A percentile compares a stretch with the other conserved stretches of the same genome.
Conservation (phyloP, 2,113 vertebrate species). For the Paracanthobrama guichenoti region DNA sequence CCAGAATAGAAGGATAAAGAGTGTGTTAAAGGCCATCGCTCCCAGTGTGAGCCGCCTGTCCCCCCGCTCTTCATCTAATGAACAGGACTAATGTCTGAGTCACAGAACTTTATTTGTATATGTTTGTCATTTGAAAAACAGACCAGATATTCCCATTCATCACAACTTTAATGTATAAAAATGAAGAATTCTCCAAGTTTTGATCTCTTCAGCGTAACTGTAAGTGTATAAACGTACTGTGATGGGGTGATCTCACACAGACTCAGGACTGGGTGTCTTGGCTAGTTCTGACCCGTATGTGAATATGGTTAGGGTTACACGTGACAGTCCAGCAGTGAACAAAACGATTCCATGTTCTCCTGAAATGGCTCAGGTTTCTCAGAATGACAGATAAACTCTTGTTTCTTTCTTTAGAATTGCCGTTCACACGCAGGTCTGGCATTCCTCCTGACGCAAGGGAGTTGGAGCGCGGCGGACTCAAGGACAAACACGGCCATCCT, state of each 20-base stretch:
- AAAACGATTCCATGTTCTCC: background rate
- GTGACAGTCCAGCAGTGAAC: background rate
- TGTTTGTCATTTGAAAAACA: background rate
- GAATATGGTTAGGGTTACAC: background rate
- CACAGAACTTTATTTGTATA: too few species aligned
- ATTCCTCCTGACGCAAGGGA: constrained; percentile 3
- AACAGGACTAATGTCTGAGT: too few species aligned
- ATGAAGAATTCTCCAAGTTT: background rate
- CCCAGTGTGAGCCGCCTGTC: too few species aligned
- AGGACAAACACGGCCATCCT: background rate
- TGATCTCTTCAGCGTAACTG: background rate
- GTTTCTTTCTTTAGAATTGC: background rate
- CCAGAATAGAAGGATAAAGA: constrained; percentile 57
- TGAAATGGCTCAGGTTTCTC: background rate
- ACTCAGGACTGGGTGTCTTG: background rate
- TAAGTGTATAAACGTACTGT: background rate
- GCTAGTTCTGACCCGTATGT: too few species aligned
- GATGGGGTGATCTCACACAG: background rate
- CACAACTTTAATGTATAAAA: background rate
- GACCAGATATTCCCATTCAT: background rate
- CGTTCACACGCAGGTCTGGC: constrained; percentile 2
- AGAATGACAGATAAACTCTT: background rate
- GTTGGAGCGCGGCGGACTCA: background rate
- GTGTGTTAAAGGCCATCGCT: too few species aligned
- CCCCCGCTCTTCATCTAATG: too few species aligned